A percentile compares a stretch with the other conserved stretches of the same genome.
These are phyloP conservation scores for Australoheros scitulus DNA, from an alignment of 2,113 vertebrate genomes.

Conservation along the genomic window DNA sequence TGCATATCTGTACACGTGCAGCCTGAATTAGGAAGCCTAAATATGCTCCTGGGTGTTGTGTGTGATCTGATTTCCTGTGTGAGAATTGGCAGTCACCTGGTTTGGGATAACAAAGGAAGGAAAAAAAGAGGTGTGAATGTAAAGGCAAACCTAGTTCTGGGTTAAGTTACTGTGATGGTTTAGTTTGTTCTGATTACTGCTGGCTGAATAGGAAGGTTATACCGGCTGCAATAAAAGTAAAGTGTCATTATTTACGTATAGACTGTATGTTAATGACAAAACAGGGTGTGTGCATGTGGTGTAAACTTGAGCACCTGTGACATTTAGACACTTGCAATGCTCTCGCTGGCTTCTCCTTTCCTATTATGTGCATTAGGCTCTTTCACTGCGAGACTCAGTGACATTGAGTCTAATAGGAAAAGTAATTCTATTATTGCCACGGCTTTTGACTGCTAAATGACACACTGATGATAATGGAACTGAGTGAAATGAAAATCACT, in stretches of 20 bases:
- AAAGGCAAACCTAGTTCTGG: slow-evolving; percentile 25
- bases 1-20: slow-evolving; percentile 24
- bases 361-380: slow-evolving; percentile 44
- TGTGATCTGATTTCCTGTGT: slow-evolving; percentile 40
- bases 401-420: slow-evolving; percentile 53
- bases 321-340: slow-evolving; percentile 54
- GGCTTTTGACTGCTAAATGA: slow-evolving; percentile 61
- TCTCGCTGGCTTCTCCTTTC: slow-evolving; percentile 17
- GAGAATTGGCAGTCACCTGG: slow-evolving; percentile 50
- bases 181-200: slow-evolving; percentile 28
- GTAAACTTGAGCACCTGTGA: slow-evolving; percentile 37
- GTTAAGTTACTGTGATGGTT: slow-evolving; percentile 22
- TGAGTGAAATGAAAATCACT: slow-evolving; percentile 43
- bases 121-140: background rate
- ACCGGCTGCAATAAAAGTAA: slow-evolving; percentile 31
- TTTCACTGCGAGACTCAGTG: slow-evolving; percentile 44
- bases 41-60: slow-evolving; percentile 48
- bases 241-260: slow-evolving; percentile 51
- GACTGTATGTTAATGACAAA: slow-evolving; percentile 45
- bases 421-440: slow-evolving; percentile 63
- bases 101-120: slow-evolving; percentile 20
- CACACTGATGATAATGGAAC: slow-evolving; percentile 46
- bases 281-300: slow-evolving; percentile 64
- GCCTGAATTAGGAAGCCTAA: slow-evolving; percentile 9
- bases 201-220: slow-evolving; percentile 2